Evolutionary conservation across 2,113 vertebrate genomes (phyloP).

Genomic region (Sylvia atricapilla): DNA sequence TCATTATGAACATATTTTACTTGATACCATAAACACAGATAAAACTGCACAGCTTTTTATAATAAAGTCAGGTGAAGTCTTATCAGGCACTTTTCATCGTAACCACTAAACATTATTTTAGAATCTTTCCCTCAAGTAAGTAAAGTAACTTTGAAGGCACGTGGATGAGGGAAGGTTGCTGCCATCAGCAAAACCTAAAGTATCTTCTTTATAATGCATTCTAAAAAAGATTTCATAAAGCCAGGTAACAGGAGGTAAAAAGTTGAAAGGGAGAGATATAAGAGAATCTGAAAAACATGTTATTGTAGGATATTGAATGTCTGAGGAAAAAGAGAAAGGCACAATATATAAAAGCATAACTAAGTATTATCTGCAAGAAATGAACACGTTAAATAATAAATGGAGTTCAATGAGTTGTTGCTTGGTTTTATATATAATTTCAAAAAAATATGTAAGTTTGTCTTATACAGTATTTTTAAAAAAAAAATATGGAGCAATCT

Average conservation of each 20-base stretch:
- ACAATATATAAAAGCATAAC: not conserved
- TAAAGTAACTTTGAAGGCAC: not conserved
- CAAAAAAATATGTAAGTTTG: not conserved
- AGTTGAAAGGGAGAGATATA: not conserved
- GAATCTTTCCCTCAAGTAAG: not conserved
- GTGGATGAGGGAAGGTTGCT: not conserved
- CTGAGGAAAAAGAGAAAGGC: not conserved
- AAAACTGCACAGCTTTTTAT: not conserved
- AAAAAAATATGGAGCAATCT: not conserved
- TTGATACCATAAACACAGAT: not conserved
- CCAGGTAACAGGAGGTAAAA: not conserved
- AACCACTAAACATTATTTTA: not conserved
- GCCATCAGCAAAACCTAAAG: not conserved
- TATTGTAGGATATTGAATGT: not conserved
- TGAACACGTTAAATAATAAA: not conserved
- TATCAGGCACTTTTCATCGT: not conserved
- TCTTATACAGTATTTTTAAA: not conserved
- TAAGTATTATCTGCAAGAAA: not conserved
- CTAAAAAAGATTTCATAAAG: not conserved
- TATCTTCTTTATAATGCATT: not conserved
- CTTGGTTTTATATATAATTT: not conserved
- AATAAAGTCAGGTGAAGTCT: not conserved
- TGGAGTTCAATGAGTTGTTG: not conserved
- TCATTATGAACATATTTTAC: not conserved
- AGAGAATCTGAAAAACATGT: not conserved